Conservation (phyloP, 2,797 vertebrate species). For the Steatocranus sp. region DNA sequence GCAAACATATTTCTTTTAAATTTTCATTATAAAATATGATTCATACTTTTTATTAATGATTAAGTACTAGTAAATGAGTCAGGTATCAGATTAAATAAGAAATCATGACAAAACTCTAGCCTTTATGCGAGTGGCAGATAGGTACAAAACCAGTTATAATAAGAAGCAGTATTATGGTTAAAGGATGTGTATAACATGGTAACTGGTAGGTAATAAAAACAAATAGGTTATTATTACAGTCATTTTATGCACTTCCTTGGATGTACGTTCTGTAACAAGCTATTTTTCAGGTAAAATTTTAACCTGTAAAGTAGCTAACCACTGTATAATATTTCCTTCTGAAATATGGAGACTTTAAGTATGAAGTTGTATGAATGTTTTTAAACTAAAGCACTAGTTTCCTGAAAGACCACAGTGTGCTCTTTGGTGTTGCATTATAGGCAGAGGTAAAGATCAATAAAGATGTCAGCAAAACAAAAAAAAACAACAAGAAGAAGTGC, state of each 20-base stretch:
- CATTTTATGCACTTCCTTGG: neutral
- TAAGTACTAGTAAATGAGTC: neutral
- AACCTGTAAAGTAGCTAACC: neutral
- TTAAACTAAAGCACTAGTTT: neutral
- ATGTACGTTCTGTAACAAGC: neutral
- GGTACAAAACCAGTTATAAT: neutral
- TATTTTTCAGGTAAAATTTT: neutral
- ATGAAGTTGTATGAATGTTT: neutral
- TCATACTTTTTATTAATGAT: neutral
- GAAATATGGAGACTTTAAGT: neutral
- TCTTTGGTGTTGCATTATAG: neutral
- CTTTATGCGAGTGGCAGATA: neutral
- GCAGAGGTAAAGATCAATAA: neutral
- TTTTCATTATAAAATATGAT: neutral
- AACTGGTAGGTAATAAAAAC: neutral
- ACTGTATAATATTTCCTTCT: neutral
- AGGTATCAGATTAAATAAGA: neutral
- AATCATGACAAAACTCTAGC: neutral
- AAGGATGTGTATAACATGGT: neutral
- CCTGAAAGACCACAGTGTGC: neutral
- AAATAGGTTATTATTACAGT: neutral
- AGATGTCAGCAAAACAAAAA: slow-evolving; percentile 1
- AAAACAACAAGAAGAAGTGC: slow-evolving; percentile 9
- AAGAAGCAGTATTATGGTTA: neutral
- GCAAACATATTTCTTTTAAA: neutral